Base-by-base conservation (phyloP, 1,140 invertebrate genomes). In the Chrysomallon squamiferum region DNA sequence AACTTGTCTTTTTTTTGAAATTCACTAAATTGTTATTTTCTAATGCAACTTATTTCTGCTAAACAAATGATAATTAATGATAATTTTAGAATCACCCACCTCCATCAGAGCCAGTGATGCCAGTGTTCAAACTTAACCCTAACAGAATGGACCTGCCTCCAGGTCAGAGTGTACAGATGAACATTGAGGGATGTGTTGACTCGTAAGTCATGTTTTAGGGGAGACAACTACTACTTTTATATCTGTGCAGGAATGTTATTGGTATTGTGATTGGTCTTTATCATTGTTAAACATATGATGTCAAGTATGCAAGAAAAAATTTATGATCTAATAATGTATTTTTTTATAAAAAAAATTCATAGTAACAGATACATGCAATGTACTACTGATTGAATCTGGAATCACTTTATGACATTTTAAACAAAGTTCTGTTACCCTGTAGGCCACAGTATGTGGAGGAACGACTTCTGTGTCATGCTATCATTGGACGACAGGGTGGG, bases 401-500 rank as follows among this genome's bases (percentile, higher is more conserved):
- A n/a, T n/a, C n/a, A n/a, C n/a, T n/a, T n/a, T n/a, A n/a, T n/a
- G n/a, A n/a, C n/a, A n/a, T n/a, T n/a, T n/a, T n/a, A n/a, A n/a
- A n/a, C n/a, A n/a, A n/a, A n/a, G n/a, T n/a, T n/a, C n/a, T n/a
- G n/a, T n/a, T n/a, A n/a, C n/a, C n/a, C n/a, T 61, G 22, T 66
- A 84, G 83, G 27, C 84, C 84, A 1, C 76, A 80, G 64, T 66
- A 64, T 65, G 76, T 86, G 11, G 70, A 77, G 22, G 85, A 86
- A 64, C 68, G 68, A 15, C 61, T 86, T 29, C 52, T 81, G 54
- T 86, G 85, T 63, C 79, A 85, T 68, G 79, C 84, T 18, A 86
- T 86, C 57, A 84, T 86, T 70, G 85, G 84, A 13, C 70, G 81
- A 61, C 75, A 79, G 59, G 85, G 84, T 20, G 83, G 83, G 5